phyloP scores from a whole-genome alignment of 2,888 invertebrate species.

The Ormyrus rosae region DNA sequence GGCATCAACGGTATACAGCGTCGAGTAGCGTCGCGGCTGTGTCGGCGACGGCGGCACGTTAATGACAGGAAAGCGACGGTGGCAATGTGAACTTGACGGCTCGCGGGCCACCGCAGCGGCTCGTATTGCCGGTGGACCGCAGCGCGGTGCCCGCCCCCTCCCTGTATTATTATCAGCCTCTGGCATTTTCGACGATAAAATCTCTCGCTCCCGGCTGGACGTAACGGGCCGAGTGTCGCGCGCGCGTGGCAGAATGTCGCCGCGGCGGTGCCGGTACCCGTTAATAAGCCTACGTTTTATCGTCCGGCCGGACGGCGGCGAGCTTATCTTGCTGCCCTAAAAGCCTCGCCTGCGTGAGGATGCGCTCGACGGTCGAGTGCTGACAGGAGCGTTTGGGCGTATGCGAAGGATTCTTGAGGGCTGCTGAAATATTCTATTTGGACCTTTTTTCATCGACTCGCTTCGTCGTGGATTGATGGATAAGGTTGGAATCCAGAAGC shows the following conservation, averaged over 20 bases:
- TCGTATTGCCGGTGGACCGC: no score
- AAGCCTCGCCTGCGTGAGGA: no score
- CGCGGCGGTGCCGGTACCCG: not conserved
- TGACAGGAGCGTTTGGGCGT: no score
- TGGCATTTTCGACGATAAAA: conserved; percentile 45
- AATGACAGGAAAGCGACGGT: conserved; percentile 70
- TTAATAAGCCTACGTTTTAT: conserved; percentile 47
- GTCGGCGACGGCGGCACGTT: conserved; percentile 66
- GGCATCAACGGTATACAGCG: no score
- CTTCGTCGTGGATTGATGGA: not conserved
- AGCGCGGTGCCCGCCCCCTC: no score
- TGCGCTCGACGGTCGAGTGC: no score
- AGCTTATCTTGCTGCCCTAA: conserved; percentile 9
- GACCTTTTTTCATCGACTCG: no score
- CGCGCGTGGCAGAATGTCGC: not conserved
- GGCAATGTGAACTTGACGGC: conserved; percentile 75
- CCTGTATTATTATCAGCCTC: no score
- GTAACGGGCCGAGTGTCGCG: not conserved
- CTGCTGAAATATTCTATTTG: not conserved
- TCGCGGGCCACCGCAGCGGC: conserved; percentile 65
- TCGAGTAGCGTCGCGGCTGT: no score
- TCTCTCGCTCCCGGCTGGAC: conserved; percentile 7
- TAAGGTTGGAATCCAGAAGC: no score
- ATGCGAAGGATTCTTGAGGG: not conserved
- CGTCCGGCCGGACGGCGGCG: not conserved